Conservation (phyloP, 37 sponge, comb jelly and placozoan genomes). For the Chondrosia reniformis region DNA sequence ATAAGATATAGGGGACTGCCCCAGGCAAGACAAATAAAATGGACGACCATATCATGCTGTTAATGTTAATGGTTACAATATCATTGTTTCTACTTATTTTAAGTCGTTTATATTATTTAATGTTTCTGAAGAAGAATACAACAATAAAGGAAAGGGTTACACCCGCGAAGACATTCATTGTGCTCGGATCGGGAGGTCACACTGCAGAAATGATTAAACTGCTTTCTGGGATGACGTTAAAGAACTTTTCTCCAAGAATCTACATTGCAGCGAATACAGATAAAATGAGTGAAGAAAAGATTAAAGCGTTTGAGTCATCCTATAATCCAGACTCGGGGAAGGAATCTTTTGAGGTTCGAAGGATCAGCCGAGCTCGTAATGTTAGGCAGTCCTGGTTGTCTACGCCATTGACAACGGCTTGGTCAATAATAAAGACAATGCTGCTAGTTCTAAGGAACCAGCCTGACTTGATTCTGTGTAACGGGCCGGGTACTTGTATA, state of each 20-base stretch:
- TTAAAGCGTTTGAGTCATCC: conserved; percentile 45
- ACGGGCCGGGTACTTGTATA: conserved; percentile 98
- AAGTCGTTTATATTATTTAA: not conserved
- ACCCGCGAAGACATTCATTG: conserved; percentile 59
- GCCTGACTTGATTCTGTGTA: conserved; percentile 90
- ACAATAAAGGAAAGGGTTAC: not conserved
- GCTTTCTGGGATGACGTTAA: conserved; percentile 54
- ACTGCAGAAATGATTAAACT: conserved; percentile 86
- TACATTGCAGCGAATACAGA: conserved; percentile 83
- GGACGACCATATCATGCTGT: not conserved
- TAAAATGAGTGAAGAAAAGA: conserved; percentile 68
- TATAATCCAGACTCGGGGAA: not conserved
- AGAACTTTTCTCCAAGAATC: conserved; percentile 60
- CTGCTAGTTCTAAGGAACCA: conserved; percentile 39
- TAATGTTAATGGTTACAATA: not conserved
- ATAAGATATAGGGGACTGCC: too few species aligned
- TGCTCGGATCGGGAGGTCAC: conserved; percentile 95
- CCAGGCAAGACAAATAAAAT: too few species aligned
- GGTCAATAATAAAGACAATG: conserved; percentile 49
- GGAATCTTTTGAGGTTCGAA: conserved; percentile 6
- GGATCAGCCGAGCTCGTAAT: conserved; percentile 80
- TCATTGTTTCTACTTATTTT: not conserved
- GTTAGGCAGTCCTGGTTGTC: conserved; percentile 83
- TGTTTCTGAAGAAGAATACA: not conserved
- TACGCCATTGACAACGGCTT: conserved; percentile 69